phyloP scores from a whole-genome alignment of 2,113 vertebrate genomes.

The Muntiacus muntjak region DNA sequence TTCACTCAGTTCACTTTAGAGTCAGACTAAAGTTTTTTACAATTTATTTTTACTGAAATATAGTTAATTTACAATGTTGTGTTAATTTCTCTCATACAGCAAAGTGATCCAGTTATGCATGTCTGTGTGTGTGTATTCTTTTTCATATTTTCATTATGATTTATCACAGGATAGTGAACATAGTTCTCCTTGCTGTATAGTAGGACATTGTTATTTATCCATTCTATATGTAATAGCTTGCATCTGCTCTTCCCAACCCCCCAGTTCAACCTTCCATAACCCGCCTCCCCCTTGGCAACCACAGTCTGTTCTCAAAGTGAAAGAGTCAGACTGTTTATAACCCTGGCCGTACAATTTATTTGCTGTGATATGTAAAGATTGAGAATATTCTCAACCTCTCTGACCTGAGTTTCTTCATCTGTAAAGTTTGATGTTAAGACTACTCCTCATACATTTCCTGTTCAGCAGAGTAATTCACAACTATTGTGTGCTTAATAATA shows the following conservation, averaged over 20 bases:
- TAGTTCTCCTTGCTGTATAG: neutral
- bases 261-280: neutral
- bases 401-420: neutral
- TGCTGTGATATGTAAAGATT: neutral
- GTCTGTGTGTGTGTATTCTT: neutral
- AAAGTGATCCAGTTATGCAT: neutral
- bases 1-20: neutral
- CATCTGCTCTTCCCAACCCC: neutral
- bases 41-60: neutral
- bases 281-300: neutral
- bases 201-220: neutral
- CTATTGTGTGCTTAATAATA: neutral
- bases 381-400: neutral
- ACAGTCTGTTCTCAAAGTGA: neutral
- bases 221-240: neutral
- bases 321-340: neutral
- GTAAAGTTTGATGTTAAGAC: neutral
- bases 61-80: neutral
- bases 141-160: neutral
- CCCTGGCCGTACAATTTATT: neutral
- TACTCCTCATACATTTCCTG: neutral
- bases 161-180: neutral
- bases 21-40: neutral
- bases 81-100: neutral
- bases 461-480: neutral